phyloP scores from a whole-genome alignment of 2,113 vertebrate genomes.

The Corvus hawaiiensis region DNA sequence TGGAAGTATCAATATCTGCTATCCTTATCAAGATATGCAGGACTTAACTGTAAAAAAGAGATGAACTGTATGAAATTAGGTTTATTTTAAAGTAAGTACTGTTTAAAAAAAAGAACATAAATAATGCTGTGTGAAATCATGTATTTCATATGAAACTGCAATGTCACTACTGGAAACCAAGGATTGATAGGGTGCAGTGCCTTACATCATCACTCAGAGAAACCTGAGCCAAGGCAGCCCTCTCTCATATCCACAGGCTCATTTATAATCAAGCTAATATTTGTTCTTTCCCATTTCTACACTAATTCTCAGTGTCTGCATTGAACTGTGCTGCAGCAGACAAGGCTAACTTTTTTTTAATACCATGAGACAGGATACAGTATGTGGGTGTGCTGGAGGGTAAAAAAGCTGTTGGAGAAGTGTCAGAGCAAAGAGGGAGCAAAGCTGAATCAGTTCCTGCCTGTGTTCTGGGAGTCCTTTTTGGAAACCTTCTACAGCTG shows the following conservation, averaged over 20 bases:
- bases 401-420: not conserved
- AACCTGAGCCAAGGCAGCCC: not conserved
- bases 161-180: not conserved
- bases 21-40: not conserved
- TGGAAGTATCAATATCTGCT: not conserved
- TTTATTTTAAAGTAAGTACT: not conserved
- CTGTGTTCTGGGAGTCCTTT: not conserved
- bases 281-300: not conserved
- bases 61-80: not conserved
- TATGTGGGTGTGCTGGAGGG: not conserved
- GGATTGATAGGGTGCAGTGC: not conserved
- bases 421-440: not conserved
- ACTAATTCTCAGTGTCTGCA: not conserved
- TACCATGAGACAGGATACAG: not conserved
- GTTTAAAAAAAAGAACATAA: fast-evolving
- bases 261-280: not conserved
- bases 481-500: not conserved
- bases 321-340: not conserved
- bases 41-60: not conserved
- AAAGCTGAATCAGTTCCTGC: not conserved
- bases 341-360: not conserved
- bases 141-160: not conserved
- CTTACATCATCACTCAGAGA: not conserved
- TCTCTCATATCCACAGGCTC: not conserved
- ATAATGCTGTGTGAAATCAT: not conserved